Conservation (phyloP, 2,797 vertebrate genomes). For the Scleropages formosus region DNA sequence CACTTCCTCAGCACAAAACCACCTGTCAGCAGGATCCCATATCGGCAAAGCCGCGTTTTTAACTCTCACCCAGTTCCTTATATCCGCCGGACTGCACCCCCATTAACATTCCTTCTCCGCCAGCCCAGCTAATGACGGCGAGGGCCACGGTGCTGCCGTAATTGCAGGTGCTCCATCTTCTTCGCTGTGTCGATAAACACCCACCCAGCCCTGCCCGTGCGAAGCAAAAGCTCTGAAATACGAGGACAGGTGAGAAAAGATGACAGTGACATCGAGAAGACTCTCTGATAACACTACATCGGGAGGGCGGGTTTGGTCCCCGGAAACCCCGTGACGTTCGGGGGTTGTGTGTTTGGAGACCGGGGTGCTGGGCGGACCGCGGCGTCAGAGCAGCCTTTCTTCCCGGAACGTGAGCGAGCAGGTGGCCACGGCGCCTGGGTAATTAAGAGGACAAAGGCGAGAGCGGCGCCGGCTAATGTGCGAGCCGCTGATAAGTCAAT, state of each 20-base stretch:
- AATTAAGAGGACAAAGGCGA: background rate
- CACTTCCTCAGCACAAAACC: no score
- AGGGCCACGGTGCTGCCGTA: background rate
- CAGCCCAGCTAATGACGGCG: background rate
- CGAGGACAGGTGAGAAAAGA: background rate
- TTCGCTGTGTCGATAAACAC: background rate
- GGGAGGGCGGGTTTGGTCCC: no score
- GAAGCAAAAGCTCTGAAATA: slow-evolving; percentile 10
- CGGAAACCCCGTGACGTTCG: background rate
- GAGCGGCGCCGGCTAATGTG: background rate
- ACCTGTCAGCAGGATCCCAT: background rate
- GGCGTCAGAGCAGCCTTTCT: background rate
- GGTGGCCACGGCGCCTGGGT: background rate
- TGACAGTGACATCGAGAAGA: background rate
- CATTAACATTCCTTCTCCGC: background rate
- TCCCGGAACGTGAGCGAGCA: slow-evolving; percentile 5
- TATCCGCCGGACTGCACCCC: background rate
- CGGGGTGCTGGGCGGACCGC: background rate
- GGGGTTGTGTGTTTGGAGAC: background rate
- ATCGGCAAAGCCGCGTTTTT: background rate
- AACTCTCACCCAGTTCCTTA: background rate
- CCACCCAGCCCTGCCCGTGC: background rate
- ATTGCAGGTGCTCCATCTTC: background rate
- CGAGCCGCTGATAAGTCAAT: background rate
- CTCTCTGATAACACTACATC: no score